Percentiles rank a stretch among this genome's conserved stretches.
phyloP scores from a whole-genome alignment of 2,888 invertebrate genomes.

The Phengaris arion region DNA sequence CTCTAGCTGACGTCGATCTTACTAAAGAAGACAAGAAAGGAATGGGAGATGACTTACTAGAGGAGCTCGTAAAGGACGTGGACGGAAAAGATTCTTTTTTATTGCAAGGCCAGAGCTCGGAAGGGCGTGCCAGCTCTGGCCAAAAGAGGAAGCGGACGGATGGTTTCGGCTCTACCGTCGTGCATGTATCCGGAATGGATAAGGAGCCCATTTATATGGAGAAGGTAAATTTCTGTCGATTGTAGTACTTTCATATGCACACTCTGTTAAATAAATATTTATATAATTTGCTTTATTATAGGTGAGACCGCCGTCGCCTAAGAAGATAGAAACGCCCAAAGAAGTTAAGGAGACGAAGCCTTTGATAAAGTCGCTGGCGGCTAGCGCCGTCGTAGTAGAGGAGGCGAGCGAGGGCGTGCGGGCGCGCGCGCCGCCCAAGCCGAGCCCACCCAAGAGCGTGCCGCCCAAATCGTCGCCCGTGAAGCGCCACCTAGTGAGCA shows the following conservation, averaged over 20 bases:
- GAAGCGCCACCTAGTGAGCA: slow-evolving; percentile 58
- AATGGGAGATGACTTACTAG: slow-evolving; percentile 48
- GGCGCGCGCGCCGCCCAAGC: slow-evolving; percentile 15
- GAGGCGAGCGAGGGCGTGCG: slow-evolving; percentile 53
- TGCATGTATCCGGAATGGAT: slow-evolving; percentile 50
- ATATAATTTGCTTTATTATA: background rate
- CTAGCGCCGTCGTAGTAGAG: slow-evolving; percentile 46
- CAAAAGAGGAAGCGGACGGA: slow-evolving; percentile 50
- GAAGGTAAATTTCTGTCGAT: slow-evolving; percentile 21
- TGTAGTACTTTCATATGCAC: background rate
- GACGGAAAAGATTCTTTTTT: slow-evolving; percentile 68
- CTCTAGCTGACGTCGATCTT: slow-evolving; percentile 52
- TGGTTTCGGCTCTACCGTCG: slow-evolving; percentile 56
- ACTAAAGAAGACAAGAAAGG: slow-evolving; percentile 47
- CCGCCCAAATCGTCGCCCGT: slow-evolving; percentile 56
- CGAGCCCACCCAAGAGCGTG: slow-evolving; percentile 16
- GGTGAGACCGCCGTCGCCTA: slow-evolving; percentile 33
- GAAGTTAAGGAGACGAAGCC: slow-evolving; percentile 33
- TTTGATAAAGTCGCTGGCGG: slow-evolving; percentile 32
- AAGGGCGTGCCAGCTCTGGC: slow-evolving; percentile 69
- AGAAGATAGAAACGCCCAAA: slow-evolving; percentile 37
- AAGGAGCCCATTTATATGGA: slow-evolving; percentile 54
- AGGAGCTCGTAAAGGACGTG: slow-evolving; percentile 52
- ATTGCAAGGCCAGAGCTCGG: slow-evolving; percentile 68
- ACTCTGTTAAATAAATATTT: background rate